phyloP scores from a whole-genome alignment of 2,797 vertebrate genomes.

The Sebastes hubbsi region DNA sequence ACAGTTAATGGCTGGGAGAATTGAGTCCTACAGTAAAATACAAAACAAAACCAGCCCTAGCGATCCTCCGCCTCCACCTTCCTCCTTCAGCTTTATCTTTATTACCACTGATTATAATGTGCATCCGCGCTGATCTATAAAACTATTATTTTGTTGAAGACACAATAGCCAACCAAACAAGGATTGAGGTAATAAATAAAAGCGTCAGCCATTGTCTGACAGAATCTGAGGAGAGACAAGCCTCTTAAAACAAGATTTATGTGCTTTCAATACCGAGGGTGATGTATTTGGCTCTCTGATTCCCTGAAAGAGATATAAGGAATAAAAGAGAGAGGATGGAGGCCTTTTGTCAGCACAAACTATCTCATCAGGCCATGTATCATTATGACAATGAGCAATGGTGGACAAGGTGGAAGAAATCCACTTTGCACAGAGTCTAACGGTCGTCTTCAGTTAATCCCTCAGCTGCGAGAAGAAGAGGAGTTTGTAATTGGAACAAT shows the following conservation, averaged over 20 bases:
- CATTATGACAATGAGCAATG: conserved; percentile 83
- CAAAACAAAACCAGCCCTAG: not conserved
- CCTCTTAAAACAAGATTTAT: conserved; percentile 83
- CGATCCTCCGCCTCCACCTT: not conserved
- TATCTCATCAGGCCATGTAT: conserved; percentile 79
- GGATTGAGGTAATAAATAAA: conserved; percentile 75
- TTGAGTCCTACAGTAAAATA: not conserved
- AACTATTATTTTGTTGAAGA: conserved; percentile 75
- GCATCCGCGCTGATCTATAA: conserved; percentile 63
- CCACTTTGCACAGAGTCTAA: conserved; percentile 34
- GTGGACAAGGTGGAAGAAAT: conserved; percentile 58
- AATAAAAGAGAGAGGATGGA: conserved; percentile 73
- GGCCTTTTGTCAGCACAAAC: conserved; percentile 82
- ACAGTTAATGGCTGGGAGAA: not conserved
- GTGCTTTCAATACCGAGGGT: conserved; percentile 77
- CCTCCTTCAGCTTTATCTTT: conserved; percentile 10
- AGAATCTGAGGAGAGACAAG: conserved; percentile 72
- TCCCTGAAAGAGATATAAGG: conserved; percentile 83
- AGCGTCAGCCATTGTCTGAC: conserved; percentile 68
- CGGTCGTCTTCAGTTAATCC: conserved; percentile 59
- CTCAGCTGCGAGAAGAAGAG: conserved; percentile 45
- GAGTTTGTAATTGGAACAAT: conserved; percentile 66
- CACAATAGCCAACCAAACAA: conserved; percentile 66
- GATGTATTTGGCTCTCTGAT: conserved; percentile 78
- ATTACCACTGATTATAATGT: conserved; percentile 53